Percentiles rank a stretch among this genome's conserved stretches.
phyloP scores from a whole-genome alignment of 2,113 vertebrate genomes.

The Himantopus leucocephalus region DNA sequence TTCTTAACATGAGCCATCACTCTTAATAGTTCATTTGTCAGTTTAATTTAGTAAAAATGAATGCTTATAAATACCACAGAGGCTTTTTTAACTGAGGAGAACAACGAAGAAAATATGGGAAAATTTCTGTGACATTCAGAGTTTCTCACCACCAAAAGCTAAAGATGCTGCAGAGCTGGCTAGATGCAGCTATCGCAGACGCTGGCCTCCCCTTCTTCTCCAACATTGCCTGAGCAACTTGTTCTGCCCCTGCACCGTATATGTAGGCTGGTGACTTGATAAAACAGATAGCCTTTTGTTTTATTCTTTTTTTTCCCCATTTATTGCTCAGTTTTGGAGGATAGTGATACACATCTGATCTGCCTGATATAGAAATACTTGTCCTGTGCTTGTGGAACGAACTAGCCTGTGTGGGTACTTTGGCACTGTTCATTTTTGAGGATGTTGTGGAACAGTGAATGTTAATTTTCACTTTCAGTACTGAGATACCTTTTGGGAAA shows the following conservation, averaged over 20 bases:
- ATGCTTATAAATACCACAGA: neutral
- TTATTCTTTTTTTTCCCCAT: neutral
- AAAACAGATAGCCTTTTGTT: neutral
- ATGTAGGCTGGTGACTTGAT: neutral
- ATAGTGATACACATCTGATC: neutral
- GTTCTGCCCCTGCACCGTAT: neutral
- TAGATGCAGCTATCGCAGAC: neutral
- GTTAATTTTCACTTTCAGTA: neutral
- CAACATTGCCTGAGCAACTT: neutral
- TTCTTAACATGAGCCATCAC: neutral
- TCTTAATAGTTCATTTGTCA: neutral
- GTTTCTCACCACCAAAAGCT: neutral
- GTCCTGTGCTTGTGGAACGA: neutral
- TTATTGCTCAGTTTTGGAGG: neutral
- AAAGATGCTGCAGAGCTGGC: neutral
- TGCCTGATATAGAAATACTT: neutral
- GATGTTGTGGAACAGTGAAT: neutral
- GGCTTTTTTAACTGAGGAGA: neutral
- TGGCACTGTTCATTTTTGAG: neutral
- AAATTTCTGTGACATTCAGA: neutral
- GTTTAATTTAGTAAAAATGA: neutral
- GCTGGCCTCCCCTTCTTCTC: neutral
- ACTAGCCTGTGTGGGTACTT: rapidly evolving
- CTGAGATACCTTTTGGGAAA: neutral
- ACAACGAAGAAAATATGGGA: neutral